Percentiles rank a stretch among this genome's conserved stretches.
Conservation (phyloP, 2,888 invertebrate species). For the Conistra vaccinii region DNA sequence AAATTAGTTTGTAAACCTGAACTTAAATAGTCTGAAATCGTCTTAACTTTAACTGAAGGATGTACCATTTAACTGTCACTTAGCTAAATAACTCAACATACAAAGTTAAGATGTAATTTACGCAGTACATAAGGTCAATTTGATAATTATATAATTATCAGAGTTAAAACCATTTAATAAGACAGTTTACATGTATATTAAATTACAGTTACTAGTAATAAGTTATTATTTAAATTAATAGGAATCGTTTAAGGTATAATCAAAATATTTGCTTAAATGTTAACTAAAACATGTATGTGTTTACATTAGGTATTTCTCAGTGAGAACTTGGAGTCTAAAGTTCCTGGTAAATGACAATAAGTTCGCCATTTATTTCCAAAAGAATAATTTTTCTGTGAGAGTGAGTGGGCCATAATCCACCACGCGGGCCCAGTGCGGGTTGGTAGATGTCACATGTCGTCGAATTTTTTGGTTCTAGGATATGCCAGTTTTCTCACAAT, state of each 20-base stretch:
- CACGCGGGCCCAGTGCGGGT: too few relatives aligned
- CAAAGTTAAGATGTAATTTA: slow-evolving; percentile 8
- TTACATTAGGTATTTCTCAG: not conserved
- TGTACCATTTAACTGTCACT: not conserved
- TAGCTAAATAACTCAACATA: not conserved
- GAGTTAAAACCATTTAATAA: slow-evolving; percentile 7
- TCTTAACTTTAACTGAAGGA: not conserved
- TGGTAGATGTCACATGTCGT: too few relatives aligned
- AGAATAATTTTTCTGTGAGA: too few relatives aligned
- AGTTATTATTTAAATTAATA: not conserved
- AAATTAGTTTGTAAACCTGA: too few relatives aligned
- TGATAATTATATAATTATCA: slow-evolving; percentile 23
- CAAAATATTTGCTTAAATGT: slow-evolving; percentile 23
- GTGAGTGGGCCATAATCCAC: too few relatives aligned
- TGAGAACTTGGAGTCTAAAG: not conserved
- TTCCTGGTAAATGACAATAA: not conserved
- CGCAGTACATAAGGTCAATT: not conserved
- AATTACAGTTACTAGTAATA: not conserved
- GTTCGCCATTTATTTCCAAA: not conserved
- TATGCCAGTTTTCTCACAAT: too few relatives aligned
- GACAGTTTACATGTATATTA: slow-evolving; percentile 18
- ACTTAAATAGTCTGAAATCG: not conserved
- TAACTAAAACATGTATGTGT: not conserved
- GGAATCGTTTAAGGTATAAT: slow-evolving; percentile 7
- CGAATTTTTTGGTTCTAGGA: too few relatives aligned